These are phyloP conservation scores for Prosapia bicincta DNA, from an alignment of 2,888 invertebrate species.

Conservation along the genomic window DNA sequence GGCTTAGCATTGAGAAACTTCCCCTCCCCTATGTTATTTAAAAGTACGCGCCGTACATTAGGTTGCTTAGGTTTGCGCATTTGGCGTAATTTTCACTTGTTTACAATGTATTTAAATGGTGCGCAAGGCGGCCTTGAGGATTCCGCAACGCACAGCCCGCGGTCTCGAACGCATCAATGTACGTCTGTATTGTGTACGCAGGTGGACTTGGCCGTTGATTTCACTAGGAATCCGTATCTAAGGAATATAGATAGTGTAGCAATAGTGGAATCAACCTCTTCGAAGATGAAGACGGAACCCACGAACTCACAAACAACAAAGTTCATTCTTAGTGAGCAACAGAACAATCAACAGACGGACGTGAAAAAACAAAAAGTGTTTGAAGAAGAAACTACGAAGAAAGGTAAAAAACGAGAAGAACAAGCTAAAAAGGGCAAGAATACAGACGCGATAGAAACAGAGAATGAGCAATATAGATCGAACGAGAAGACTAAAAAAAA, in stretches of 20 bases:
- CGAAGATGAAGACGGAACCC: background rate
- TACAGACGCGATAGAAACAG: background rate
- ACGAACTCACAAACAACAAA: background rate
- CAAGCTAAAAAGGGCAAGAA: background rate
- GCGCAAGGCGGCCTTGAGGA: too few relatives aligned
- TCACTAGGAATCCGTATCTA: background rate
- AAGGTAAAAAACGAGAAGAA: background rate
- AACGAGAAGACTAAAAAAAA: background rate
- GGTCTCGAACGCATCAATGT: too few relatives aligned
- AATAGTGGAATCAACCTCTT: background rate
- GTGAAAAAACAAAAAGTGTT: background rate
- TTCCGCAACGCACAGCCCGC: too few relatives aligned
- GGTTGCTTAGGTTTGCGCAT: too few relatives aligned
- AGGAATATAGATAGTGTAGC: background rate
- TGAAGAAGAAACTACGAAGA: background rate
- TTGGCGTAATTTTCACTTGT: too few relatives aligned
- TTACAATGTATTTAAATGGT: too few relatives aligned
- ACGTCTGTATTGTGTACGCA: too few relatives aligned
- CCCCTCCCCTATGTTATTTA: too few relatives aligned
- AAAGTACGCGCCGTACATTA: too few relatives aligned
- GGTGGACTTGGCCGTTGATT: background rate
- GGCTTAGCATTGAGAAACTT: too few relatives aligned
- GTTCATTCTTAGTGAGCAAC: background rate
- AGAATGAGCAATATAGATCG: background rate
- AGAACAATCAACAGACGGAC: background rate